Conservation (phyloP, 2,797 vertebrate genomes). For the Chaetodon trifasciatus region DNA sequence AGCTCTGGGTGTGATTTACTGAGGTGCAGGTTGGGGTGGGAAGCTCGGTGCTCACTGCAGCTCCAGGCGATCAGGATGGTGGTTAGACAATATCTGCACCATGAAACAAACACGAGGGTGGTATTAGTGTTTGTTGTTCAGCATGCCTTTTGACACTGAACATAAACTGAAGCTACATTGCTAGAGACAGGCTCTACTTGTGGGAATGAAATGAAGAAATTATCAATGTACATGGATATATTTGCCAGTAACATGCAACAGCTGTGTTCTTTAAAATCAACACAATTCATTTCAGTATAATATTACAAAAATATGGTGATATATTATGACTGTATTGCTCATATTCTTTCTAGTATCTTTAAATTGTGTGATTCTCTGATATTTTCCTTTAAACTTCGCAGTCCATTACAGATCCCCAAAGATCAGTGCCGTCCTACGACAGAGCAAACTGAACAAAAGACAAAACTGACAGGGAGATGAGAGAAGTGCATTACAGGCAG, state of each 20-base stretch:
- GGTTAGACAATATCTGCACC: slow-evolving; percentile 49
- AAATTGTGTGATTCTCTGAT: slow-evolving; percentile 17
- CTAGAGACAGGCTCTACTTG: neutral
- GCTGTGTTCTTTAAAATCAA: slow-evolving; percentile 1
- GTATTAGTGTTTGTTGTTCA: slow-evolving; percentile 33
- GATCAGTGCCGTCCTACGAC: slow-evolving; percentile 40
- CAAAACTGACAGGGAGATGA: slow-evolving; percentile 74
- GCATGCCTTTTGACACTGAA: slow-evolving; percentile 31
- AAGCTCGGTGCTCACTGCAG: slow-evolving; percentile 34
- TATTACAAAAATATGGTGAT: neutral
- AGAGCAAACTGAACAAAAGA: slow-evolving; percentile 70
- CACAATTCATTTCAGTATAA: neutral
- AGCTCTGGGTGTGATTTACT: slow-evolving; percentile 66
- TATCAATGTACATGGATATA: neutral
- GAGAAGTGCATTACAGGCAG: slow-evolving; percentile 78
- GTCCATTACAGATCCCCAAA: slow-evolving; percentile 42
- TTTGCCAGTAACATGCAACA: neutral
- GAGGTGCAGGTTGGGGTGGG: slow-evolving; percentile 32
- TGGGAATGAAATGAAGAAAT: slow-evolving; percentile 1
- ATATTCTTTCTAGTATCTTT: slow-evolving; percentile 1
- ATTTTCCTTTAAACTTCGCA: slow-evolving; percentile 31
- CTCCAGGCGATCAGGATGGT: slow-evolving; percentile 44
- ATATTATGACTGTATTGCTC: slow-evolving; percentile 8
- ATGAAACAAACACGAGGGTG: slow-evolving; percentile 45
- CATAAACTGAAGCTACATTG: slow-evolving; percentile 20